phyloP scores from a whole-genome alignment of 1,140 invertebrate genomes.

The Yoshiicerus persimilis region DNA sequence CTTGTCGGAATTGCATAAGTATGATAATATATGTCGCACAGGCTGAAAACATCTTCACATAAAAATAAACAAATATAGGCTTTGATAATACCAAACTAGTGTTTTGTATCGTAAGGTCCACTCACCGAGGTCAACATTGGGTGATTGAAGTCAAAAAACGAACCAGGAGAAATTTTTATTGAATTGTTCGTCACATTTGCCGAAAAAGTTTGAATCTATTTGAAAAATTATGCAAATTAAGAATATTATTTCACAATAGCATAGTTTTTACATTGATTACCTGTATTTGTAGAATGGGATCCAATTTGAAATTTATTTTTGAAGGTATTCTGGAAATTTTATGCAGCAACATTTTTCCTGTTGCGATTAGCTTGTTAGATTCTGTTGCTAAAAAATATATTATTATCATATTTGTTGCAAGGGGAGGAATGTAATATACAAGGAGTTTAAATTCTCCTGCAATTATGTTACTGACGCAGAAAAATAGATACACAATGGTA shows the following conservation, averaged over 20 bases:
- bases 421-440: neutral
- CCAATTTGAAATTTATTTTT: neutral
- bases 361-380: neutral
- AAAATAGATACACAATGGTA: neutral
- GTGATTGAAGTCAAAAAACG: neutral
- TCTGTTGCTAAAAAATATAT: neutral
- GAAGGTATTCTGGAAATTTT: neutral
- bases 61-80: neutral
- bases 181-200: neutral
- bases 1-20: neutral
- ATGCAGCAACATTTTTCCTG: neutral
- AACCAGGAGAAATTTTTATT: neutral
- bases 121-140: neutral
- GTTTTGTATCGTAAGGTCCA: no score
- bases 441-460: neutral
- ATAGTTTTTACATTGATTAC: no score
- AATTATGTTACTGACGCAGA: neutral
- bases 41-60: neutral
- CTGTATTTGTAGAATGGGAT: neutral
- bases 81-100: neutral
- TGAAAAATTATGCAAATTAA: neutral
- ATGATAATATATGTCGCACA: neutral
- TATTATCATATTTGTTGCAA: neutral
- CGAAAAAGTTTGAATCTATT: neutral
- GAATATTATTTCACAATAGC: no score